Evolutionary conservation across 2,888 invertebrate species (phyloP), one percentile per base, ranked within the genome.

Genomic region (Gymnosoma rotundatum): DNA sequence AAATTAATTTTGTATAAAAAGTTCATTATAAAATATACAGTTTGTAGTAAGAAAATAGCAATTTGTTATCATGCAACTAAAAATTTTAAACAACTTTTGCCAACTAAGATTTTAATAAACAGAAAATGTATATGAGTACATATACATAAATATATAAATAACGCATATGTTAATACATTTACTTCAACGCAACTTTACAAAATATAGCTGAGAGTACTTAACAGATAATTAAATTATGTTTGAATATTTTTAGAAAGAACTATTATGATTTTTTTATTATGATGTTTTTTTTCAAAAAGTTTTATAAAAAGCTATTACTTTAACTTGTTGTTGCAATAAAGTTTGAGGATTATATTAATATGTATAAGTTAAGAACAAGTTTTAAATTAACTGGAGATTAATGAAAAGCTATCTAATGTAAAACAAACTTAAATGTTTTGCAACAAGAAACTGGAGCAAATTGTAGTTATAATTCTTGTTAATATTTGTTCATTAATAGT

Each of bases 371-470:
- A 25, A 58, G 20, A 48, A 36, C 32, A 70, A 70, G 70, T 70
- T 70, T 18, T 48, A 73, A 48, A 25, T 61, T 63, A 61, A 45
- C 70, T 80, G 52, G 48, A 79, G 61, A 76, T 25, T 81, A 84
- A 78, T 74, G 78, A 78, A 84, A 81, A 78, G 50, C 84, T 84
- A 74, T 64, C 32, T 78, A 64, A 74, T 54, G 20, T 60, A 72
- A 73, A 78, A 72, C 66, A n/a, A 75, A 76, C 38, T 48, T 74
- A 54, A 78, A 78, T 58, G 25, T 69, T 74, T 75, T 75, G 63
- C 69, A 82, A 76, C 75, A 64, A 82, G 75, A 76, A 82, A 82
- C 81, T 82, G 76, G 42, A 82, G 76, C 81, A 70, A 81, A 75
- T 20, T 60, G 72, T 60, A 60, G 38, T 50, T 72, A 50, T 81